These are phyloP conservation scores for Tonatia bakeri DNA, from an alignment of 2,113 vertebrate species.

Conservation along the genomic window DNA sequence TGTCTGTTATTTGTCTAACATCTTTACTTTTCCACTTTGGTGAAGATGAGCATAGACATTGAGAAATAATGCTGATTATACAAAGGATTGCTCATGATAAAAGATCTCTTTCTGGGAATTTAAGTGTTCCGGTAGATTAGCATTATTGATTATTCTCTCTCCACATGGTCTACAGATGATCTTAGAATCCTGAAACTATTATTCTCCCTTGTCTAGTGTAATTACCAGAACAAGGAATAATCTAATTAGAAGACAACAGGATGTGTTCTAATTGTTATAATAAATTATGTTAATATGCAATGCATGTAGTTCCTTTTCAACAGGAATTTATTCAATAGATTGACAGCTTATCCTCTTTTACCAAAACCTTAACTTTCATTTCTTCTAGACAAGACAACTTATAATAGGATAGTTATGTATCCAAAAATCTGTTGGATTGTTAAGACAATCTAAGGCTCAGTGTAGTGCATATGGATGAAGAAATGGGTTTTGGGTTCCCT, in stretches of 20 bases:
- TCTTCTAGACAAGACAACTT: conserved; percentile 40
- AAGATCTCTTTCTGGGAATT: conserved; percentile 78
- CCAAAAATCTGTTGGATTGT: neutral
- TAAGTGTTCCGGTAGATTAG: conserved; percentile 80
- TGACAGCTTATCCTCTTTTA: conserved; percentile 64
- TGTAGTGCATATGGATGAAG: neutral
- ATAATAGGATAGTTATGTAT: neutral
- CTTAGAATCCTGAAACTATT: conserved; percentile 78
- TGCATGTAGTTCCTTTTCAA: conserved; percentile 64
- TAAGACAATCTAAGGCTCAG: neutral
- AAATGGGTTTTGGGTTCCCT: neutral
- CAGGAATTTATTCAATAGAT: conserved; percentile 69
- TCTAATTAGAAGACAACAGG: conserved; percentile 81
- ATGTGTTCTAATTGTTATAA: conserved; percentile 80
- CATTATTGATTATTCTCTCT: conserved; percentile 79
- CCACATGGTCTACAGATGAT: conserved; percentile 77
- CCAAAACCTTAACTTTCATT: conserved; percentile 34
- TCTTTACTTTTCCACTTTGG: conserved; percentile 43
- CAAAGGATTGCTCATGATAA: conserved; percentile 72
- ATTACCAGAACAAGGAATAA: conserved; percentile 80
- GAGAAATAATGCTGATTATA: conserved; percentile 74
- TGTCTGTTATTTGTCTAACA: conserved; percentile 39
- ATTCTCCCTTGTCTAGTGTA: conserved; percentile 77
- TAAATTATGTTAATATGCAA: conserved; percentile 77
- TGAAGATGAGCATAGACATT: conserved; percentile 48